A percentile compares a stretch with the other conserved stretches of the same genome.
phyloP scores from a whole-genome alignment of 2,113 vertebrate species.

The Podarcis cretensis region DNA sequence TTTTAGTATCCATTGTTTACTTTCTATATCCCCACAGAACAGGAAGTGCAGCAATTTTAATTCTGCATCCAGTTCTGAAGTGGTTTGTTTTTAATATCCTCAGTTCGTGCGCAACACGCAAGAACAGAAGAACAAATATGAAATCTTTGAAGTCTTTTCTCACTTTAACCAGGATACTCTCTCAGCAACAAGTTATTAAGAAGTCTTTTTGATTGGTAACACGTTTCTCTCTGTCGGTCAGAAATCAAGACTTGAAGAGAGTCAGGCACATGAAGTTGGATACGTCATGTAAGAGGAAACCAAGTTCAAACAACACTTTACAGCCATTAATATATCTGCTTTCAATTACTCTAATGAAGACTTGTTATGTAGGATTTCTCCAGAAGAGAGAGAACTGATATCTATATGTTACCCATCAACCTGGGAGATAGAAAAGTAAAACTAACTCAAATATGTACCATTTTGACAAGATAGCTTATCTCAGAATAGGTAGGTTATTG shows the following conservation, averaged over 20 bases:
- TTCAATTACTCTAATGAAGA: neutral
- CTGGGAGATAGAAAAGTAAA: slow-evolving; percentile 7
- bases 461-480: neutral
- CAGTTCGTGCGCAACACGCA: neutral
- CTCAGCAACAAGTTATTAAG: neutral
- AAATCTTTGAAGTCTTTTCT: neutral
- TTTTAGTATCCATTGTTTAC: slow-evolving; percentile 14
- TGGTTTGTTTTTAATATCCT: neutral
- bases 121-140: neutral
- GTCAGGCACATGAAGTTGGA: neutral
- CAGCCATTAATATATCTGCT: neutral
- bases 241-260: neutral
- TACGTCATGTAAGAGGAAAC: neutral
- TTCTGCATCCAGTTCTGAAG: neutral
- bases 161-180: neutral
- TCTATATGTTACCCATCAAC: neutral
- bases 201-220: neutral
- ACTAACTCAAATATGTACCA: neutral
- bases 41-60: neutral
- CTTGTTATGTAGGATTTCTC: neutral
- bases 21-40: slow-evolving; percentile 3
- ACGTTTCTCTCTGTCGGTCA: neutral
- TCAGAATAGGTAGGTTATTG: neutral
- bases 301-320: neutral
- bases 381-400: neutral